Conservation (phyloP, 92 coral and sea anemone genomes). For the Hydrozoanthus gracilis region DNA sequence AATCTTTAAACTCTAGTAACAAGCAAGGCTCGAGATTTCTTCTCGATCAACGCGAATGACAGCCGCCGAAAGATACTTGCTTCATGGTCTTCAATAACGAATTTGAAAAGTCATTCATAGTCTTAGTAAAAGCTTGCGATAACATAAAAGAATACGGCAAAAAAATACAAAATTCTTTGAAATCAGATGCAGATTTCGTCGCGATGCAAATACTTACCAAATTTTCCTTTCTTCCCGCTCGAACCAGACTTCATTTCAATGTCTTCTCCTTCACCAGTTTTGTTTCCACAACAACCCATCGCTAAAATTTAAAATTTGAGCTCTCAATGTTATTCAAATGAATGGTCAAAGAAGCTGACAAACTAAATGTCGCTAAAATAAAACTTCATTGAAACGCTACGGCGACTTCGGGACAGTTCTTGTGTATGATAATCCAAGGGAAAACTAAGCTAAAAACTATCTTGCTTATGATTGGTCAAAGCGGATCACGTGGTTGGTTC, state of each 20-base stretch:
- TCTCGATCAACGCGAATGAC: too few relatives aligned
- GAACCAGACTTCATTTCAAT: constrained; percentile 74
- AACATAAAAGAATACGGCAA: not conserved
- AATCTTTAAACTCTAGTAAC: too few relatives aligned
- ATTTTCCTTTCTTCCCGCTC: constrained; percentile 80
- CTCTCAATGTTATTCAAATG: not conserved
- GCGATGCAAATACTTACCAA: constrained; percentile 67
- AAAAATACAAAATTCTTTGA: not conserved
- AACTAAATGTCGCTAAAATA: constrained; percentile 11
- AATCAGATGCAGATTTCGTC: not conserved
- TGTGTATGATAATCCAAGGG: constrained; percentile 8
- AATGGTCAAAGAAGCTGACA: not conserved
- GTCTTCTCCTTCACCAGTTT: constrained; percentile 76
- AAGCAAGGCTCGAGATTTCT: too few relatives aligned
- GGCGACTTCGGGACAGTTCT: constrained; percentile 21
- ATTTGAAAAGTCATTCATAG: too few relatives aligned
- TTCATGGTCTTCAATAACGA: too few relatives aligned
- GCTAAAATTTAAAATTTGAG: not conserved
- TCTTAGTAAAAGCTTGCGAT: too few relatives aligned
- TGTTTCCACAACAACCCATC: constrained; percentile 99
- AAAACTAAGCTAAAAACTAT: not conserved
- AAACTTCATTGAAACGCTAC: not conserved
- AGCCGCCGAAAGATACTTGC: too few relatives aligned
- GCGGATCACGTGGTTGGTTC: constrained; percentile 16
- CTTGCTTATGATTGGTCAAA: constrained; percentile 17